Conservation (phyloP, 37 sponge, comb jelly and placozoan species). For the Diacarnus erythraeanus region DNA sequence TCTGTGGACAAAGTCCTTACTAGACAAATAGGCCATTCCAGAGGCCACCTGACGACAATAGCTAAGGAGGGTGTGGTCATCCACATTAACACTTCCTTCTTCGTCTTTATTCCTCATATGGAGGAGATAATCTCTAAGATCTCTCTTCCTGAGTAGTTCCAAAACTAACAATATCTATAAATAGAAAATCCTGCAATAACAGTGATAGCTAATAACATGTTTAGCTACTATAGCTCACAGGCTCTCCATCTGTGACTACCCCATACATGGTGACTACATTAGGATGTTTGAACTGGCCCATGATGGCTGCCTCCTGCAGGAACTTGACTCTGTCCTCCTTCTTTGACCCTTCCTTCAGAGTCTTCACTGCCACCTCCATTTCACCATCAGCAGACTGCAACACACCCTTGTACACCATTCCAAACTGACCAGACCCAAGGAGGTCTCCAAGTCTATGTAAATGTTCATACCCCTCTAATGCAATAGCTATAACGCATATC, state of each 20-base stretch:
- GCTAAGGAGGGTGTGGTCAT: conserved; percentile 5
- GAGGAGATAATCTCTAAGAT: conserved; percentile 2
- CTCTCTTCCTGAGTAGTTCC: conserved; percentile 8
- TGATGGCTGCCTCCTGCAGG: conserved; percentile 31
- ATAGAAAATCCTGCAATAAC: background rate
- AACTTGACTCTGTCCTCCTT: conserved; percentile 16
- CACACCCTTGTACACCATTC: no score
- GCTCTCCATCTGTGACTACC: conserved; percentile 1
- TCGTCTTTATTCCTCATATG: background rate
- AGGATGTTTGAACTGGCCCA: conserved; percentile 21
- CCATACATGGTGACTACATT: conserved; percentile 17
- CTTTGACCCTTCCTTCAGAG: conserved; percentile 6
- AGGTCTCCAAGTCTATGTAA: no score
- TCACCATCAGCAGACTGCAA: no score
- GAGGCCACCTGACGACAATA: conserved; percentile 19
- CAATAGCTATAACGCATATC: no score
- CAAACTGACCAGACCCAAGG: no score
- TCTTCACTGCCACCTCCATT: conserved; percentile 21
- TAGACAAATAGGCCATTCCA: conserved; percentile 16
- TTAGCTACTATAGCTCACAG: background rate
- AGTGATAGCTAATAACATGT: no score
- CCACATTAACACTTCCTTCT: background rate
- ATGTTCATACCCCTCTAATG: no score
- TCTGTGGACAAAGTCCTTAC: conserved; percentile 15
- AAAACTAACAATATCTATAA: conserved; percentile 12